These are phyloP conservation scores for Musca vetustissima DNA, from an alignment of 1,140 invertebrate species.

Conservation along the genomic window DNA sequence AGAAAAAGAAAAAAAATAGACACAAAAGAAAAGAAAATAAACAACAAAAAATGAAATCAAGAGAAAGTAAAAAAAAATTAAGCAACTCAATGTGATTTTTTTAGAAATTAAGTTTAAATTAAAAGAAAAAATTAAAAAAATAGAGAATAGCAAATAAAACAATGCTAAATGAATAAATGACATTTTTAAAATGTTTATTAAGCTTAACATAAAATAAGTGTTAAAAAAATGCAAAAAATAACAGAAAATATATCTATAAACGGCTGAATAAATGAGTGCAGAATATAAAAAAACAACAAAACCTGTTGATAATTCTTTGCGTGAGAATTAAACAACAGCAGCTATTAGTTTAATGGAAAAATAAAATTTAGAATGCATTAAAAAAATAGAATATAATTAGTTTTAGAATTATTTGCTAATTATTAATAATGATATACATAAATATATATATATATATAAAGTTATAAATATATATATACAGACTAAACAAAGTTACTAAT, in stretches of 20 bases:
- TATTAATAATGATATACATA: background rate
- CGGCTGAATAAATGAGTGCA: constrained; percentile 54
- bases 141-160: background rate
- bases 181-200: constrained; percentile 13
- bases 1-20: background rate
- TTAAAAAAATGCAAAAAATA: background rate
- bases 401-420: background rate
- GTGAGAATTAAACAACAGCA: too few species aligned
- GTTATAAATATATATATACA: background rate
- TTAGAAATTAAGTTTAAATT: constrained; percentile 44
- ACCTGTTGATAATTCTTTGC: background rate
- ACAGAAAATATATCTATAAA: constrained; percentile 31
- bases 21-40: background rate
- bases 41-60: background rate
- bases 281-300: constrained; percentile 26
- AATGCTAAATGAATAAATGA: constrained; percentile 19
- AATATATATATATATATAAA: background rate
- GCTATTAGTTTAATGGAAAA: background rate
- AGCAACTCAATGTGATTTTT: constrained; percentile 56
- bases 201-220: constrained; percentile 1
- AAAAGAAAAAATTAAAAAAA: constrained; percentile 20
- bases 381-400: background rate
- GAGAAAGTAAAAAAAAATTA: constrained; percentile 30
- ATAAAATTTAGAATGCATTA: background rate
- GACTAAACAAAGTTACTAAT: background rate